Evolutionary conservation across 2,888 invertebrate genomes (phyloP), one percentile per base, ranked within the genome.

Genomic region (Hydrotaea cyrtoneurina): DNA sequence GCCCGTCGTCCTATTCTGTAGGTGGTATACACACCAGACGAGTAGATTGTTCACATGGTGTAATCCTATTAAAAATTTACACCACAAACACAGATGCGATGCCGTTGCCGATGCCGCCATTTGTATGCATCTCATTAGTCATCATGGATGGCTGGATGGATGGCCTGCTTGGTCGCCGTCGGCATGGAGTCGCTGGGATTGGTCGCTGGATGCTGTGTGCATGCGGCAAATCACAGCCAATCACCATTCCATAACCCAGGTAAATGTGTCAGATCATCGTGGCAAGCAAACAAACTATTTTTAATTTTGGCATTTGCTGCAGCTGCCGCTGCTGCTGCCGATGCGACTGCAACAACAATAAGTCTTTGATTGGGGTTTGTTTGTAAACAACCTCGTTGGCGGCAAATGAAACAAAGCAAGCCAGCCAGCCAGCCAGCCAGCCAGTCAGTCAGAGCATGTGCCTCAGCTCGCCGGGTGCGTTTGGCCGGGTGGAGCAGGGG

Each of bases 141-240:
- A n/a, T 15, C n/a, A 36, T 62, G 62, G 5, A 13, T 13, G 39
- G 11, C 1, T 1, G 50, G 2, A 5, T 59, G 59, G 13, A 2
- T 19, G 19, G 57, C n/a, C n/a, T n/a, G 17, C 55, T 55, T 55
- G 39, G 39, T 39, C 10, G 39, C 43, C 23, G 59, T 26, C 31
- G 31, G 31, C 8, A 10, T 31, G 15, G n/a, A 62, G 62, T 31
- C 31, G 15, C 23, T 62, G 43, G 69, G 69, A 69, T 69, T 69
- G 69, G 69, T 69, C 23, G 43, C 4, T 46, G 46, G 69, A 19
- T 46, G 46, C 69, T 23, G 69, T 5, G 21, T 46, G 46, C 8
- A 46, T 69, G 39, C 69, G 43, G 39, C 69, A 69, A 69, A 69
- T 69, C 69, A 69, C 69, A 69, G 69, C 69, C 69, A 69, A 69